Conservation (phyloP, 2,888 invertebrate genomes). For the Drosophila mimetica region DNA sequence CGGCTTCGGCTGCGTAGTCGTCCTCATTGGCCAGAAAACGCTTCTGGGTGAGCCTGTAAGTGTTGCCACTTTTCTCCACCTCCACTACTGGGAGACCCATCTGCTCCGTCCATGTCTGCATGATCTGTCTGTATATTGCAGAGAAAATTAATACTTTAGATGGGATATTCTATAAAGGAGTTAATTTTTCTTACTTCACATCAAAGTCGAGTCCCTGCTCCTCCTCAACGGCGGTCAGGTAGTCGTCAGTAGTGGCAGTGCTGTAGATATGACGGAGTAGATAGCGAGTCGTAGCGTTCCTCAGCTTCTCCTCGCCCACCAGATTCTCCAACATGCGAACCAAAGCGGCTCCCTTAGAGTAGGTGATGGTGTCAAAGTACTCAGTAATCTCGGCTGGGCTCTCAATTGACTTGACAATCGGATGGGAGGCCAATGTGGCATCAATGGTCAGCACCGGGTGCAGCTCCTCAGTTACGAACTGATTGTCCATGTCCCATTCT, state of each 20-base stretch:
- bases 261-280: conserved; percentile 88
- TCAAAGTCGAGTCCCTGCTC: conserved; percentile 85
- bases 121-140: conserved; percentile 85
- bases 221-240: conserved; percentile 87
- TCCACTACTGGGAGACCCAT: conserved; percentile 93
- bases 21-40: conserved; percentile 90
- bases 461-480: conserved; percentile 89
- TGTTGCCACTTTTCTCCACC: conserved; percentile 85
- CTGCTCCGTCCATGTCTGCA: conserved; percentile 96
- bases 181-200: conserved; percentile 82
- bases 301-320: conserved; percentile 88
- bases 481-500: conserved; percentile 92
- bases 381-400: conserved; percentile 96
- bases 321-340: conserved; percentile 95
- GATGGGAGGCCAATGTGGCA: conserved; percentile 93
- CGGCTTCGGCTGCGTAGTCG: conserved; percentile 84
- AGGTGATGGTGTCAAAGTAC: conserved; percentile 95
- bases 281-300: conserved; percentile 90
- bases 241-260: conserved; percentile 92
- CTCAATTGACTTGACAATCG: conserved; percentile 93
- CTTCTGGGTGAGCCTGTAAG: conserved; percentile 88
- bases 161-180: too few species aligned
- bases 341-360: conserved; percentile 95
- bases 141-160: too few species aligned
- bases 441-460: conserved; percentile 91